A percentile compares a stretch with the other conserved stretches of the same genome.
Evolutionary conservation across 1,140 invertebrate genomes (phyloP).

Genomic region (Sinella curviseta): DNA sequence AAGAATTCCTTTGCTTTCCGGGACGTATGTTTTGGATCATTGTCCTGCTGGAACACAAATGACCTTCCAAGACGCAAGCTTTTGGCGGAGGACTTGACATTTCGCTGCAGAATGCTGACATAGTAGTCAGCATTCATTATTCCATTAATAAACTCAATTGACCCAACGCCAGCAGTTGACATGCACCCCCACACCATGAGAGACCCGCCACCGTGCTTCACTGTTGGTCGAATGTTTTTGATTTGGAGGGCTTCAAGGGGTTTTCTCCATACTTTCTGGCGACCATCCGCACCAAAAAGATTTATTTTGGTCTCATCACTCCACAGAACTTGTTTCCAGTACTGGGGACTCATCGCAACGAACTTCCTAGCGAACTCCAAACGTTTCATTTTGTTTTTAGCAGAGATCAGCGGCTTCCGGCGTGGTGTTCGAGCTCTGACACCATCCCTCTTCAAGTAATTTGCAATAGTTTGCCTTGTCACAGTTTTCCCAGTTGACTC

Average conservation of each 20-base stretch:
- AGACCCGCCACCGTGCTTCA: constrained; percentile 53
- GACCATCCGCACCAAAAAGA: constrained; percentile 43
- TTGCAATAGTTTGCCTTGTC: too few relatives aligned
- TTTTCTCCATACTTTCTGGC: constrained; percentile 41
- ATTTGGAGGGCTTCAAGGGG: constrained; percentile 40
- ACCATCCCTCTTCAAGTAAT: too few relatives aligned
- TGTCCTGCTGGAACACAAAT: constrained; percentile 52
- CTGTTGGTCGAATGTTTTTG: constrained; percentile 49
- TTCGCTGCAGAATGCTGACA: constrained; percentile 40
- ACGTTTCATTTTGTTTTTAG: neutral
- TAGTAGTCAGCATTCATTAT: constrained; percentile 40
- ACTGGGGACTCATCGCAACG: neutral
- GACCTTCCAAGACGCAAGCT: constrained; percentile 38
- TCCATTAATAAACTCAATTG: constrained; percentile 49
- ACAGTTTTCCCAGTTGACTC: too few relatives aligned
- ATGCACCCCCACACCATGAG: constrained; percentile 54
- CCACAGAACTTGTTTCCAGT: constrained; percentile 47
- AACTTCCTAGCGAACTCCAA: neutral
- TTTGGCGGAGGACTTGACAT: constrained; percentile 44
- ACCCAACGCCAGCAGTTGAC: constrained; percentile 48
- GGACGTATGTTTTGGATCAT: constrained; percentile 53
- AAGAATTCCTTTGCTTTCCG: constrained; percentile 48
- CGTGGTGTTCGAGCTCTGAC: too few relatives aligned
- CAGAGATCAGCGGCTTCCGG: neutral
- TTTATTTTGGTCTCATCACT: constrained; percentile 48